Percentiles rank a stretch among this genome's conserved stretches.
These are phyloP conservation scores for Amiota mariae DNA, from an alignment of 2,888 invertebrate species.

Conservation along the genomic window DNA sequence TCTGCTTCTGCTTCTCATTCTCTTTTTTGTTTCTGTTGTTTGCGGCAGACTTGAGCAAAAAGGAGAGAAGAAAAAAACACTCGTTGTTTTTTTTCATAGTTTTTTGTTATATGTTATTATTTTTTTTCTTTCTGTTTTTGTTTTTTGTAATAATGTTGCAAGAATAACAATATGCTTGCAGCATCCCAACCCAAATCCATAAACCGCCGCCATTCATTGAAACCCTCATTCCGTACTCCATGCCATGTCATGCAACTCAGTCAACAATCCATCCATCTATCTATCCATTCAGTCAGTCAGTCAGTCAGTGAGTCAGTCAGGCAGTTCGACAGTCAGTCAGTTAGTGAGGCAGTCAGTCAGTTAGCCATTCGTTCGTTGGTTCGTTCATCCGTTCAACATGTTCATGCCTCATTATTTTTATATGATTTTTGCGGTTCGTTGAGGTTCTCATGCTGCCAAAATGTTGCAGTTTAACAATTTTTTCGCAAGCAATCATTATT, in stretches of 20 bases:
- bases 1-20: slow-evolving; percentile 25
- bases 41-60: slow-evolving; percentile 14
- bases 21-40: slow-evolving; percentile 12
- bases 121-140: not conserved
- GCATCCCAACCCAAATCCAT: slow-evolving; percentile 12
- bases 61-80: not conserved
- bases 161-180: slow-evolving; percentile 21
- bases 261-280: not conserved
- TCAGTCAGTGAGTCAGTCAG: not conserved
- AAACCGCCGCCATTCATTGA: slow-evolving; percentile 14
- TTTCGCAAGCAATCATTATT: slow-evolving; percentile 12
- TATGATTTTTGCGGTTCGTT: slow-evolving; percentile 65
- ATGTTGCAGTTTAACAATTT: slow-evolving; percentile 27
- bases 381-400: slow-evolving; percentile 46
- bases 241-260: no score
- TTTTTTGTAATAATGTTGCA: slow-evolving; percentile 33
- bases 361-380: not conserved
- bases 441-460: slow-evolving; percentile 53
- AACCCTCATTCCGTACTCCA: no score
- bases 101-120: slow-evolving; percentile 7
- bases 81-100: slow-evolving; percentile 13
- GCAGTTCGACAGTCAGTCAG: not conserved
- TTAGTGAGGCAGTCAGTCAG: not conserved
- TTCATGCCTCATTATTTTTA: slow-evolving; percentile 69
- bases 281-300: not conserved